Evolutionary conservation across 2,797 vertebrate genomes (phyloP).

Genomic region (Phalloptychus januarius): DNA sequence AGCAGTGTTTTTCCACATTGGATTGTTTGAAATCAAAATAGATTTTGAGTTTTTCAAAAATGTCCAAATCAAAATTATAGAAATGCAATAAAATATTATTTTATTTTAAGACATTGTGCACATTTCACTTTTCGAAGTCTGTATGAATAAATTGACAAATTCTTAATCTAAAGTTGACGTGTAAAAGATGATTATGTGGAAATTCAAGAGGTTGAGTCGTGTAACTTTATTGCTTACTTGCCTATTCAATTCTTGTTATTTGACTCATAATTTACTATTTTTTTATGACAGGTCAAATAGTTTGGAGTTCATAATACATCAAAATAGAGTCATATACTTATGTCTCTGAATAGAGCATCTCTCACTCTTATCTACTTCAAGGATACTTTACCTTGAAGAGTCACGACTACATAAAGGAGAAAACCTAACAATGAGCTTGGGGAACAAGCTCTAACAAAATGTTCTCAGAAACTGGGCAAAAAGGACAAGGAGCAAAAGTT

Average conservation of each 20-base stretch:
- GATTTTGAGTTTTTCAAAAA: neutral
- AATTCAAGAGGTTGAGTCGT: neutral
- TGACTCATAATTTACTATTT: neutral
- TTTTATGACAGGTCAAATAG: neutral
- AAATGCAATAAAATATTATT: neutral
- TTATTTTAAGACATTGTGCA: too few relatives aligned
- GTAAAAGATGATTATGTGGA: neutral
- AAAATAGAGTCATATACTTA: conserved; percentile 8
- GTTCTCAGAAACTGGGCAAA: conserved; percentile 1
- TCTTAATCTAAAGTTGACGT: neutral
- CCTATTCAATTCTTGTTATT: neutral
- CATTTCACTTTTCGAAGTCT: neutral
- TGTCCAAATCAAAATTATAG: neutral
- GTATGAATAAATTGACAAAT: neutral
- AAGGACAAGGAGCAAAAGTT: neutral
- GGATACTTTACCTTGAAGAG: conserved; percentile 14
- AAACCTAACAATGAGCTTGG: neutral
- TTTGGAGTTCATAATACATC: neutral
- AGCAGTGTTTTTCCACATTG: neutral
- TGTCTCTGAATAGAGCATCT: conserved; percentile 4
- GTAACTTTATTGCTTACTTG: neutral
- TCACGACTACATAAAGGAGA: neutral
- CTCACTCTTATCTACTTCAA: conserved; percentile 13
- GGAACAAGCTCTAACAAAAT: conserved; percentile 6
- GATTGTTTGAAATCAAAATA: neutral